Evolutionary conservation across 2,113 vertebrate genomes (phyloP).

Genomic region (Phaetusa simplex): DNA sequence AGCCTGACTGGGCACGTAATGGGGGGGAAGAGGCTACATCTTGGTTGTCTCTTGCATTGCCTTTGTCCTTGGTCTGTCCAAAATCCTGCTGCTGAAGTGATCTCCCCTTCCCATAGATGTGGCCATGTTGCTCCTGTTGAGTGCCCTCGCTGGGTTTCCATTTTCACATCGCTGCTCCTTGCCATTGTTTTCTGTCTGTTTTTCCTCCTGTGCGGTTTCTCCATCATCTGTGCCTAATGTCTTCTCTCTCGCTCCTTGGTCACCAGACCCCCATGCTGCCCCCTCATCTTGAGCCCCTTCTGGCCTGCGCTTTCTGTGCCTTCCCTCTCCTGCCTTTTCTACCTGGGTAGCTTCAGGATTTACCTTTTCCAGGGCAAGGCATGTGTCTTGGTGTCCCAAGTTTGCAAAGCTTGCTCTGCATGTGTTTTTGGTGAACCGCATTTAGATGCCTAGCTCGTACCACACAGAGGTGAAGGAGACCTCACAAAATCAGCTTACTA

Average conservation of each 20-base stretch:
- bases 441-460: neutral
- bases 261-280: accelerated
- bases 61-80: neutral
- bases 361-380: neutral
- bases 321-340: neutral
- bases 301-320: neutral
- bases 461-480: neutral
- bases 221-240: neutral
- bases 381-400: neutral
- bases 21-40: neutral
- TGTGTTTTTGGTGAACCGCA: neutral
- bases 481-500: neutral
- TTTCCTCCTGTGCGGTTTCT: neutral
- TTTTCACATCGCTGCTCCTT: neutral
- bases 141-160: neutral
- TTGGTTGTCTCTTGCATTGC: neutral
- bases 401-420: neutral
- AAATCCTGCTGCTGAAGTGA: neutral
- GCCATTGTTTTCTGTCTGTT: neutral
- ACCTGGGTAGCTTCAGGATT: neutral
- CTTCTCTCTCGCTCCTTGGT: neutral
- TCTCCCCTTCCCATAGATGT: neutral
- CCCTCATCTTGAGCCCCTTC: neutral
- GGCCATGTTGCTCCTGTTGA: neutral
- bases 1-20: accelerated